phyloP scores from a whole-genome alignment of 2,888 invertebrate species.

The Callyntrura sp. region DNA sequence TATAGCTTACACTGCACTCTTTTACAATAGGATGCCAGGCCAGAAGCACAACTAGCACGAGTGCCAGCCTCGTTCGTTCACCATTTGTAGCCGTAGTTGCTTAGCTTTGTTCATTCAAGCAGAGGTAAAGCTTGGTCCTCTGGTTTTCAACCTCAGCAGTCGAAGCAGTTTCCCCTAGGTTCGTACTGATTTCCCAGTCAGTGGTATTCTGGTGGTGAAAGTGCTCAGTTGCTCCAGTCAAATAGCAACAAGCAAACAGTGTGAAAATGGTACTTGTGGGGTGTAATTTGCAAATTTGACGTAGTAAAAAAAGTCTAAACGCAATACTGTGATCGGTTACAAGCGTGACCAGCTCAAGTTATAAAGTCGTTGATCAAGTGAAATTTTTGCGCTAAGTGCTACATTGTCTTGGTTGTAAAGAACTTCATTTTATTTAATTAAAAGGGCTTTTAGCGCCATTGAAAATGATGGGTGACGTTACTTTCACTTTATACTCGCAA shows the following conservation, averaged over 20 bases:
- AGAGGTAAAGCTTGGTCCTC: neutral
- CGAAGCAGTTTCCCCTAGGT: conserved; percentile 2
- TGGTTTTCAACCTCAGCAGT: neutral
- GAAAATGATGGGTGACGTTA: conserved; percentile 28
- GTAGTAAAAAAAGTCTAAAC: neutral
- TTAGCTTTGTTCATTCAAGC: neutral
- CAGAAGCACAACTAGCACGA: too few species aligned
- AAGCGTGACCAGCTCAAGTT: neutral
- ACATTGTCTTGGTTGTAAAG: neutral
- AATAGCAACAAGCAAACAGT: neutral
- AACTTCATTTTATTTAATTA: neutral
- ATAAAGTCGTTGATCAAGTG: neutral
- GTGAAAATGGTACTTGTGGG: neutral
- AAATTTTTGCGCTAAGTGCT: neutral
- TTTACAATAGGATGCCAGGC: neutral
- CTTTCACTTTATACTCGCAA: neutral
- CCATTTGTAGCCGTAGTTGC: neutral
- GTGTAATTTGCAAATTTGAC: neutral
- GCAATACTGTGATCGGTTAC: neutral
- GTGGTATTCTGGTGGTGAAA: conserved; percentile 53
- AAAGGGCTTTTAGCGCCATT: neutral
- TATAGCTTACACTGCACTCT: neutral
- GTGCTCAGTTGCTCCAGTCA: conserved; percentile 45
- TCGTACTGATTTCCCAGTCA: conserved; percentile 11
- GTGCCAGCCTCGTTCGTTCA: too few species aligned